These are phyloP conservation scores for Trichonephila clavata DNA, from an alignment of 1,140 invertebrate species.

Conservation along the genomic window DNA sequence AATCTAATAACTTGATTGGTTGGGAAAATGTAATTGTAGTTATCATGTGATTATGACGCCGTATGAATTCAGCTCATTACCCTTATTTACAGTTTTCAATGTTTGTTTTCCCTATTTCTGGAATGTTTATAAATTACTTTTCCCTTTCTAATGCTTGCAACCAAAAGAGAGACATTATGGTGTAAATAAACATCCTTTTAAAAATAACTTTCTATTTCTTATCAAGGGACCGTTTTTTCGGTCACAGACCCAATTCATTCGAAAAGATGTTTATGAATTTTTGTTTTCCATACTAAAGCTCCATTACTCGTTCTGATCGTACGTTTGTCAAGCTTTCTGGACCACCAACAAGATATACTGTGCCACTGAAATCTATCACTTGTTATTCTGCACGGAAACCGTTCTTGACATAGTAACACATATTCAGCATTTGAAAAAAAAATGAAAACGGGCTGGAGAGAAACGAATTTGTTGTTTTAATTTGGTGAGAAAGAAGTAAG, in stretches of 20 bases:
- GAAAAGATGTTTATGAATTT: background rate
- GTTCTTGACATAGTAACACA: slow-evolving; percentile 72
- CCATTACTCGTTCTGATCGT: background rate
- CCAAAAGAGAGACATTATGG: background rate
- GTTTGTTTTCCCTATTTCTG: too few relatives aligned
- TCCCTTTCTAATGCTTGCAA: background rate
- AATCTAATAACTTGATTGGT: too few relatives aligned
- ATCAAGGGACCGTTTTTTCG: background rate
- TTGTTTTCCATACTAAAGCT: background rate
- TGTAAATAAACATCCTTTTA: background rate
- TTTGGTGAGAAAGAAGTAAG: background rate
- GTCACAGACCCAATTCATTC: background rate
- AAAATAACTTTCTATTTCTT: background rate
- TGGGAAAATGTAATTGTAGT: too few relatives aligned
- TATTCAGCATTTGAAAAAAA: slow-evolving; percentile 29
- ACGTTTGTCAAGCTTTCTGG: slow-evolving; percentile 29
- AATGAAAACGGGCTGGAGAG: slow-evolving; percentile 2
- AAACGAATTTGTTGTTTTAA: slow-evolving; percentile 47
- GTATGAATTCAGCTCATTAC: too few relatives aligned
- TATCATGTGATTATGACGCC: too few relatives aligned
- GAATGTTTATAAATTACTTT: too few relatives aligned
- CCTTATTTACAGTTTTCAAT: too few relatives aligned
- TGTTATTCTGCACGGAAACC: slow-evolving; percentile 31
- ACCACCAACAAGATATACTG: slow-evolving; percentile 20
- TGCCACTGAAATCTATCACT: slow-evolving; percentile 29